Evolutionary conservation across 37 sponge, comb jelly and placozoan species (phyloP), one percentile per base, ranked within the genome.

Genomic region (Eunapius fragilis): DNA sequence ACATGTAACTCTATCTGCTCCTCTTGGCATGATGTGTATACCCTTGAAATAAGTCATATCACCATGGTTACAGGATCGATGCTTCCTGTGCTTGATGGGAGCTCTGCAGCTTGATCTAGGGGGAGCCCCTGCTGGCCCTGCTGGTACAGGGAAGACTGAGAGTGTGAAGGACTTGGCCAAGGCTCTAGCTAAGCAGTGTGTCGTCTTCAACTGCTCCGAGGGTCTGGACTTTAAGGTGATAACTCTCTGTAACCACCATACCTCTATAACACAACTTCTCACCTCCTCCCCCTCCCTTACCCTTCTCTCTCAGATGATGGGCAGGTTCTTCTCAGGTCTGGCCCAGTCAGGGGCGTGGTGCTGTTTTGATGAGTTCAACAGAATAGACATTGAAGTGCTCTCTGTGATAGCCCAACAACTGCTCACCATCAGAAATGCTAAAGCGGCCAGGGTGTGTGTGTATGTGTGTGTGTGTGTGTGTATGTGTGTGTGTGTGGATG

Each of bases 131-230:
- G 99, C 99, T 67, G 99, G 99, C 19, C 99, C 99, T 73, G 99
- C 99, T 45, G 99, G 99, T 26, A 98, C 99, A 25, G 99, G 99
- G 19, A 98, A 98, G 78, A 98, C 99, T 12, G 99, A 98, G 84
- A 96, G 95, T 25, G 92, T 92, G 27, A 98, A 98, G 75, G 99
- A 98, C 77, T 82, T 98, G 17, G 93, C 99, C 28, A 98, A 98
- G 77, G 95, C 94, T 6, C 85, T 98, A 34, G 99, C 99, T 32
- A 98, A 96, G 36, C 99, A 98, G 89, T 98, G 99, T 89, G 99
- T 98, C 27, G 99, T 98, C 82, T 98, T 98, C 94, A 98, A 98
- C 92, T 98, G 99, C 77, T 98, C 99, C 26, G 99, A 98, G 35
- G 96, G 97, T 31, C 92, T 98, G 2, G 99, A 98, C 72, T 96